Evolutionary conservation across 1,140 invertebrate species (phyloP).

Genomic region (Penaeus japonicus): DNA sequence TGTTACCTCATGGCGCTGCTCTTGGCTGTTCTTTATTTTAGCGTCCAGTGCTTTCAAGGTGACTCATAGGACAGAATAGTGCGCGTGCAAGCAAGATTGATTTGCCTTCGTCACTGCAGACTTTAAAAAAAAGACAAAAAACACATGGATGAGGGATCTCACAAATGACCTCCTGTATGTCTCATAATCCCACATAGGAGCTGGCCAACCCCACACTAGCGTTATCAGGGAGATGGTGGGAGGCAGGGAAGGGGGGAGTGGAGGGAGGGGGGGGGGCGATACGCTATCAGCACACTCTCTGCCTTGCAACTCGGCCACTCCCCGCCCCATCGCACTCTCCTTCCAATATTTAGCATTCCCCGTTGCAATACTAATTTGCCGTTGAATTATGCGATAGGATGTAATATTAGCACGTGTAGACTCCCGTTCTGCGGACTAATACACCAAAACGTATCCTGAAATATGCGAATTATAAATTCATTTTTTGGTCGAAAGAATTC

Average conservation of each 20-base stretch:
- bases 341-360: neutral
- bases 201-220: conserved; percentile 14
- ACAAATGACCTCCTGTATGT: neutral
- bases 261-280: neutral
- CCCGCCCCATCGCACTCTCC: neutral
- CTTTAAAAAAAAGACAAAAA: conserved; percentile 6
- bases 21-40: conserved; percentile 52
- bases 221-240: conserved; percentile 44
- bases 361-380: neutral
- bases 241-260: neutral
- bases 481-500: too few relatives aligned
- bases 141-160: neutral
- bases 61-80: conserved; percentile 52
- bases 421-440: too few relatives aligned
- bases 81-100: conserved; percentile 55
- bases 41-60: conserved; percentile 46
- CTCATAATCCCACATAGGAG: neutral
- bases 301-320: conserved; percentile 26
- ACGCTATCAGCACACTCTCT: conserved; percentile 32
- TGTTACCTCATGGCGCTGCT: conserved; percentile 53
- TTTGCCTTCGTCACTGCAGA: conserved; percentile 50
- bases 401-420: too few relatives aligned
- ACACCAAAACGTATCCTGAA: too few relatives aligned
- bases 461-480: too few relatives aligned
- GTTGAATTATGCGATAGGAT: too few relatives aligned